Evolutionary conservation across 2,797 vertebrate species (phyloP), one percentile per base, ranked within the genome.

Genomic region (Poliocrania exsul): DNA sequence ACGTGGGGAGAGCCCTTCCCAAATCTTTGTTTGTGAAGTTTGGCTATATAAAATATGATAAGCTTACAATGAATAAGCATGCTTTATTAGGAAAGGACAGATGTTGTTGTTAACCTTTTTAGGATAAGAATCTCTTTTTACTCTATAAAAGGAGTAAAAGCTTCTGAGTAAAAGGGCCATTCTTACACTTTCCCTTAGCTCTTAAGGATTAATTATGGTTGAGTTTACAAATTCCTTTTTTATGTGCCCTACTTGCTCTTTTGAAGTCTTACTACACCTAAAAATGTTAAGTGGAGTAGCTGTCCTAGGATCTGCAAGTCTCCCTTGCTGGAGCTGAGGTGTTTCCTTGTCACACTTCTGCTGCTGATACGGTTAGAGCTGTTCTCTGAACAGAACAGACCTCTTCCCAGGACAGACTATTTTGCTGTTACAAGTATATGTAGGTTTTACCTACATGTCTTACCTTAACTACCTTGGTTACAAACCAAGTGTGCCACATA

Each of bases 341-440:
- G 50, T 54, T 66, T 46, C 12, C 44, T 61, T 54, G 70, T 50
- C 47, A 29, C 33, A 21, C 37, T 17, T 83, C 65, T 49, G 33
- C 44, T 85, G 81, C 77, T 0, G 0, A 4, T 37, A 2, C 0
- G 1, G 33, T 51, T 60, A 44, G 38, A 24, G 51, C 56, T 58
- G 56, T 33, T 89, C 44, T 19, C 53, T 46, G 75, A 51, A 10
- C 35, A 58, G 49, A 69, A 6, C 13, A 42, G 21, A 15, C 5
- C 3, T 5, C 23, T 67, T 37, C 44, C 56, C 56, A 64, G 53
- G 25, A 56, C 40, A 40, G 14, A 15, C 33, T 26, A 0, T 51
- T 66, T 21, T 49, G 16, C 42, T 64, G 26, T 61, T 81, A 9
- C 18, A 64, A 8, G 18, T 42, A 2, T 18, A 2, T 5, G 24